Base-by-base conservation (phyloP, 2,888 invertebrate species). In the Athetis lepigone region DNA sequence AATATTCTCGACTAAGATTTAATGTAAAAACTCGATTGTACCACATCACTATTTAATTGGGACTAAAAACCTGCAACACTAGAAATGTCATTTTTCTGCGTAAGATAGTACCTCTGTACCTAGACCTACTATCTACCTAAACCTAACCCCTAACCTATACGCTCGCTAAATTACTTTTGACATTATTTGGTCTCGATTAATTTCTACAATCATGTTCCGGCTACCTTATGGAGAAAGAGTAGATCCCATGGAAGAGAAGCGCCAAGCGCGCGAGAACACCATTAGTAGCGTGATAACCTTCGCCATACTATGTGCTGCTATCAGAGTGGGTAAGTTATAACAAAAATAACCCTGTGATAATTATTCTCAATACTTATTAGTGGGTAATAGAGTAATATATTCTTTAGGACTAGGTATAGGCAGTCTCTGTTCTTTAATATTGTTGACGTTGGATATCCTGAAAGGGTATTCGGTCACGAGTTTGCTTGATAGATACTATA, bases 191-290 rank as follows among this genome's bases (percentile, higher is more conserved):
- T 56, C 63, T 56, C 27, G 18, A 63, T 2, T 54, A 27, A 68
- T 40, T 69, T 46, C 29, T 27, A 29, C 29, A 61, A 70, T 47
- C 49, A 95, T 95, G 95, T 95, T 95, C 80, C 94, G 95, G 21
- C 81, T 95, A 84, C 95, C 95, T 0, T 89, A 89, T 49, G 94
- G 92, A 42, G 95, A 95, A 79, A 88, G 93, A 75, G 89, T 92
- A 39, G 95, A 95, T 72, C 95, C 95, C 1, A 85, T 91, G 86
- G 95, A 95, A 78, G 95, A 95, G 74, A 94, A 95, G 77, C 91
- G 95, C 25, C 92, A 92, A 77, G 95, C 94, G 8, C 88, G 95
- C 66, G 92, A 94, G 81, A 94, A 93, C 72, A 95, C 95, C 0
- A 91, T 95, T 36, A 92, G 90, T 69, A 95, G 93, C 75, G 86